These are phyloP conservation scores for Peromyscus attwateri DNA, from an alignment of 2,797 vertebrate species.

Conservation along the genomic window DNA sequence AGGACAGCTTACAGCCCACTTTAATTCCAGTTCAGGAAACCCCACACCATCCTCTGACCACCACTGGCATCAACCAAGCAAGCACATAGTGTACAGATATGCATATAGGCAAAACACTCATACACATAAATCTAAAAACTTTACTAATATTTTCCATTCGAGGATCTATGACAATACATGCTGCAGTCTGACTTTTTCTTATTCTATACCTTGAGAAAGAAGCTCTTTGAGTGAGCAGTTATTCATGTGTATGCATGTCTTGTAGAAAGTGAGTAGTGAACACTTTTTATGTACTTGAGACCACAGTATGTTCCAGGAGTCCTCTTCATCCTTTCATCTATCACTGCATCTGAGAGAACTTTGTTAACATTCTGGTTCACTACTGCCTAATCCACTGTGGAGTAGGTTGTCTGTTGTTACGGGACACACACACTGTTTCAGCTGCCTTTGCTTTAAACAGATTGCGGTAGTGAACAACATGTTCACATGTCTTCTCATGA, in stretches of 20 bases:
- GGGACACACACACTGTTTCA: not conserved
- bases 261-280: not conserved
- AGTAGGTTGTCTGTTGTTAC: not conserved
- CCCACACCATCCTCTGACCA: not conserved
- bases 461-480: not conserved
- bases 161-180: not conserved
- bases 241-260: accelerated
- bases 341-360: not conserved
- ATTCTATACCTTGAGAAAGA: not conserved
- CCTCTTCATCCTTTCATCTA: not conserved
- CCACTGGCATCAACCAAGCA: no score
- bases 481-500: not conserved
- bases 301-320: not conserved
- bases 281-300: not conserved
- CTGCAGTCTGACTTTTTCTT: not conserved
- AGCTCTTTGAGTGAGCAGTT: not conserved
- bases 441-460: not conserved
- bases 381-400: not conserved
- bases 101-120: not conserved
- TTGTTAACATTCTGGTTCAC: not conserved
- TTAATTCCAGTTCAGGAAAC: not conserved
- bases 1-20: not conserved
- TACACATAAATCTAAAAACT: not conserved
- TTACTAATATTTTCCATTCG: not conserved
- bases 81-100: not conserved